Evolutionary conservation across 2,113 vertebrate genomes (phyloP).

Genomic region (Cepphus grylle): DNA sequence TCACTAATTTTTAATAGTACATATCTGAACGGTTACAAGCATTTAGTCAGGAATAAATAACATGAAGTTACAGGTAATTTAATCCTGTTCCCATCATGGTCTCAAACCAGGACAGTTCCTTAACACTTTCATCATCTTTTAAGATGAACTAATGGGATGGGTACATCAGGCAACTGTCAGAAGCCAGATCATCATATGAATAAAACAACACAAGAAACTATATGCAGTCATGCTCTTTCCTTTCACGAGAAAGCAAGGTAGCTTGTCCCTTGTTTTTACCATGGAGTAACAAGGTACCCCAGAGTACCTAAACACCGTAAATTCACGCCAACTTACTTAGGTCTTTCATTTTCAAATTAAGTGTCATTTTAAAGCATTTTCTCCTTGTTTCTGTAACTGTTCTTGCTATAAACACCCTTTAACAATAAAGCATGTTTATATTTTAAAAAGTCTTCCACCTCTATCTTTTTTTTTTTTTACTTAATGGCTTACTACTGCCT

Average conservation of each 20-base stretch:
- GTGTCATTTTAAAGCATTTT: neutral
- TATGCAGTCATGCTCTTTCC: neutral
- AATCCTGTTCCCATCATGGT: neutral
- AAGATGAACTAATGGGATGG: neutral
- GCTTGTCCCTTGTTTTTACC: neutral
- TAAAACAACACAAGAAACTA: neutral
- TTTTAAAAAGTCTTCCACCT: neutral
- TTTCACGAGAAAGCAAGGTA: neutral
- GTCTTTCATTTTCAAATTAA: neutral
- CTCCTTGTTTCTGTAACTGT: neutral
- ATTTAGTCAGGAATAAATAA: neutral
- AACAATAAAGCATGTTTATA: neutral
- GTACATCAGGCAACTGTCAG: neutral
- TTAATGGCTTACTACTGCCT: neutral
- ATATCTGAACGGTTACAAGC: neutral
- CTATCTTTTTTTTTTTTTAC: neutral
- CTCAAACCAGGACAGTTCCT: too few species aligned
- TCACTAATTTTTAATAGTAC: neutral
- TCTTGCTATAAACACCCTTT: neutral
- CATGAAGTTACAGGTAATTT: neutral
- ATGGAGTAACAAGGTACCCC: neutral
- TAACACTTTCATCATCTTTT: neutral
- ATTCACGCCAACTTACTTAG: neutral
- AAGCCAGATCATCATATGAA: neutral
- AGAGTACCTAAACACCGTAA: neutral